Percentiles rank a stretch among this genome's conserved stretches.
These are phyloP conservation scores for Caenorhabditis sinica DNA, from an alignment of 2,888 invertebrate genomes.

Conservation along the genomic window DNA sequence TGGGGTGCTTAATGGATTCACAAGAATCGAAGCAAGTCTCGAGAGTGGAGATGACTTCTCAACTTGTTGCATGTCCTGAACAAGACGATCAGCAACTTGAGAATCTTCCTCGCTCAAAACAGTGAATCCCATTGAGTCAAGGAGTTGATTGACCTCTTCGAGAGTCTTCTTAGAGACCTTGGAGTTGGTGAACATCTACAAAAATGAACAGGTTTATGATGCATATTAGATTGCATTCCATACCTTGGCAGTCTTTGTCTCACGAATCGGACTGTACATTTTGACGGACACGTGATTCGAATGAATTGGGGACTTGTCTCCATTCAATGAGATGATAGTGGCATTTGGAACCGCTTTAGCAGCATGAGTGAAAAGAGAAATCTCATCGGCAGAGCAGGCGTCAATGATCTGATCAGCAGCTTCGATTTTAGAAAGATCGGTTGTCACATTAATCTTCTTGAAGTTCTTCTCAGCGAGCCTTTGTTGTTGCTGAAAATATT, in stretches of 20 bases:
- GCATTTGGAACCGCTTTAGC: constrained; percentile 59
- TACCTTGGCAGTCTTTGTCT: constrained; percentile 66
- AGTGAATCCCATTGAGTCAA: constrained; percentile 63
- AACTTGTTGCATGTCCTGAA: constrained; percentile 62
- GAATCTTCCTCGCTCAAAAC: constrained; percentile 66
- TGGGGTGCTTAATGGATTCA: constrained; percentile 49
- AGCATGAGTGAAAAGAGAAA: constrained; percentile 50
- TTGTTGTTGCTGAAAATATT: constrained; percentile 57
- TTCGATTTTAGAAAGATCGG: constrained; percentile 61
- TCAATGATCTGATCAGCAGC: constrained; percentile 66
- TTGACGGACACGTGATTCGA: constrained; percentile 66
- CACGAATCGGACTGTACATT: constrained; percentile 64
- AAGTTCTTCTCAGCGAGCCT: constrained; percentile 61
- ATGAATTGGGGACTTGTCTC: constrained; percentile 63
- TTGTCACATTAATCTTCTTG: constrained; percentile 60
- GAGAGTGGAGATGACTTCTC: constrained; percentile 61
- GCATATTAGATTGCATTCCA: background rate
- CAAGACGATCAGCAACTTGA: constrained; percentile 62
- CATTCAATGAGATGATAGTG: constrained; percentile 64
- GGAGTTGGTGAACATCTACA: constrained; percentile 61
- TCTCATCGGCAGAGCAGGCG: constrained; percentile 59
- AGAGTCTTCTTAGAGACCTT: constrained; percentile 55
- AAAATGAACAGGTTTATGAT: background rate
- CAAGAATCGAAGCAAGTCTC: constrained; percentile 58
- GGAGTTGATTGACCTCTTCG: constrained; percentile 48